Conservation (phyloP, 1,140 invertebrate species). For the Drosophila lacertosa region DNA sequence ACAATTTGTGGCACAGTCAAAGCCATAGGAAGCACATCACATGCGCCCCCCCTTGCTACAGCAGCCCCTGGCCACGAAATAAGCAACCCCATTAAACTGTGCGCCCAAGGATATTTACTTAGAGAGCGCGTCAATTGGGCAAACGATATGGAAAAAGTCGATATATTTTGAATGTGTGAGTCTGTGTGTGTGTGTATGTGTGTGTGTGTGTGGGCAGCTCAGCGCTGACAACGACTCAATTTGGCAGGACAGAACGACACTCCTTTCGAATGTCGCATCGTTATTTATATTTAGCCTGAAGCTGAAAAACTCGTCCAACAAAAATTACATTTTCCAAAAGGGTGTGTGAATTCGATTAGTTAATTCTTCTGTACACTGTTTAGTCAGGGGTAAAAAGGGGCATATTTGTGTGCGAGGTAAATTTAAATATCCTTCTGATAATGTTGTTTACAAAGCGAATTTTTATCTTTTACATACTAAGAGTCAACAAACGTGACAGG, state of each 20-base stretch:
- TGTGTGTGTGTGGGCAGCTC: background rate
- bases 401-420: too few species aligned
- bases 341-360: conserved; percentile 48
- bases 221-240: conserved; percentile 54
- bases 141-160: conserved; percentile 23
- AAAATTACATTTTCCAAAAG: background rate
- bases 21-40: conserved; percentile 13
- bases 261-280: conserved; percentile 21
- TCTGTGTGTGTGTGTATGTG: conserved; percentile 4
- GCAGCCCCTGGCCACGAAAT: background rate
- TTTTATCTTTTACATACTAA: too few species aligned
- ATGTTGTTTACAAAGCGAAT: too few species aligned
- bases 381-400: too few species aligned
- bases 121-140: background rate
- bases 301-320: background rate
- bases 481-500: too few species aligned
- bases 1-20: conserved; percentile 55
- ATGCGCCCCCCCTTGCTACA: background rate
- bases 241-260: conserved; percentile 30
- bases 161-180: conserved; percentile 34
- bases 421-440: too few species aligned
- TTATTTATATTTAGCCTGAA: conserved; percentile 44
- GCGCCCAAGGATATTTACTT: conserved; percentile 62
- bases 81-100: conserved; percentile 42
- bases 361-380: conserved; percentile 20